phyloP scores from a whole-genome alignment of 2,113 vertebrate genomes.

The Speoplatyrhinus poulsoni region DNA sequence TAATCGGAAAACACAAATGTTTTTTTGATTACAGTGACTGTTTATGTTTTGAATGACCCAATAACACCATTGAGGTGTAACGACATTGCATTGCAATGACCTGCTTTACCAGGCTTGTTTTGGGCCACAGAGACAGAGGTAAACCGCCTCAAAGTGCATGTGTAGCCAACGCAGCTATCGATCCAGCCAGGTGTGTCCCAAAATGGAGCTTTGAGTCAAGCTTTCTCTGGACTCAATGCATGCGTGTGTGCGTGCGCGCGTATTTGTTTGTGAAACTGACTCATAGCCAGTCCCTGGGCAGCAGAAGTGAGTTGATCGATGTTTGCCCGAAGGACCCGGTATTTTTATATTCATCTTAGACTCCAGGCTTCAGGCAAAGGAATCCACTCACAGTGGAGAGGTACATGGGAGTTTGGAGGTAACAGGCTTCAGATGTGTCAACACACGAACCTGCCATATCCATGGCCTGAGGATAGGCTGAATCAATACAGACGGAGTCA shows the following conservation, averaged over 20 bases:
- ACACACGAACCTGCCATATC: slow-evolving; percentile 57
- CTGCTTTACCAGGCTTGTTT: slow-evolving; percentile 16
- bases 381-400: slow-evolving; percentile 60
- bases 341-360: slow-evolving; percentile 66
- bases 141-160: slow-evolving; percentile 25
- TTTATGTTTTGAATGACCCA: slow-evolving; percentile 11
- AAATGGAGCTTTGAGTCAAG: slow-evolving; percentile 64
- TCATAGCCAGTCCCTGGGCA: slow-evolving; percentile 56
- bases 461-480: slow-evolving; percentile 57
- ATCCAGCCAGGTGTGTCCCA: slow-evolving; percentile 67
- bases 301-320: slow-evolving; percentile 63
- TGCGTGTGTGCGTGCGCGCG: not conserved
- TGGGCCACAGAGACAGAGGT: slow-evolving; percentile 47
- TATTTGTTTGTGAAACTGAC: slow-evolving; percentile 47
- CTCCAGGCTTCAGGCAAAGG: slow-evolving; percentile 59
- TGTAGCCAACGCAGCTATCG: slow-evolving; percentile 43
- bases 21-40: not conserved
- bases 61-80: slow-evolving; percentile 11
- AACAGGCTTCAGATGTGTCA: slow-evolving; percentile 70
- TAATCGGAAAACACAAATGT: no score
- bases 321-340: slow-evolving; percentile 61
- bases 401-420: slow-evolving; percentile 67
- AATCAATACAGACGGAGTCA: slow-evolving; percentile 61
- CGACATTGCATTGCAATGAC: slow-evolving; percentile 1
- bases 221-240: slow-evolving; percentile 42